Evolutionary conservation across 2,797 vertebrate species (phyloP), one percentile per base, ranked within the genome.

Genomic region (Chaetodon trifasciatus): DNA sequence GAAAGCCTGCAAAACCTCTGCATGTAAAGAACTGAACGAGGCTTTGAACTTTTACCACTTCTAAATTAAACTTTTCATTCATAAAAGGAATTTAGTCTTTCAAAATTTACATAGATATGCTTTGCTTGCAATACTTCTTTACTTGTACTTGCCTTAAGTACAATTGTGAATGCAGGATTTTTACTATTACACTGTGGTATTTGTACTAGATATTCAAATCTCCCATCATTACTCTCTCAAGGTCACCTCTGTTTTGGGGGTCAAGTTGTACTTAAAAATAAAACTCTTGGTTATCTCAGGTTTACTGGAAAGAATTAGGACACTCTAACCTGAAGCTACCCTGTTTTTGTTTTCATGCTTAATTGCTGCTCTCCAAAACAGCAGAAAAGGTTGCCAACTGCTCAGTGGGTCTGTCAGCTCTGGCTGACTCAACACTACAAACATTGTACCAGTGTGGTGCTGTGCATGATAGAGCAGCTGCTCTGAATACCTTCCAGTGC

Each of bases 401-500:
- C 69, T 67, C 8, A 0, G 55, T 6, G 50, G 23, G 19, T 63
- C n/a, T 46, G 28, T 69, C 58, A 42, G 28, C 40, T 39, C 74
- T 35, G 69, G 13, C 49, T 70, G 72, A 85, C 44, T 86, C 79
- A 58, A 72, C 76, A 74, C 55, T 32, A 28, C 68, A 79, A 44
- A 66, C 70, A 44, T 3, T 78, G 70, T 24, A 63, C 71, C 60
- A 39, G 42, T 24, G 63, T 42, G 53, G 21, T n/a, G 19, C 35
- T 42, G 60, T 75, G 69, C 91, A 79, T 85, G 91, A 88, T 62
- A 82, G 73, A 52, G 83, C 89, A 89, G 88, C 86, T 90, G 85
- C 89, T 83, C 58, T 7, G 63, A 89, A 93, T 93, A 86, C 82
- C 81, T 90, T 92, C 90, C 90, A 57, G 1, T 16, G 73, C 52